These are phyloP conservation scores for Imbricaverruca yamaguchii DNA, from an alignment of 2,888 invertebrate species.

Conservation along the genomic window DNA sequence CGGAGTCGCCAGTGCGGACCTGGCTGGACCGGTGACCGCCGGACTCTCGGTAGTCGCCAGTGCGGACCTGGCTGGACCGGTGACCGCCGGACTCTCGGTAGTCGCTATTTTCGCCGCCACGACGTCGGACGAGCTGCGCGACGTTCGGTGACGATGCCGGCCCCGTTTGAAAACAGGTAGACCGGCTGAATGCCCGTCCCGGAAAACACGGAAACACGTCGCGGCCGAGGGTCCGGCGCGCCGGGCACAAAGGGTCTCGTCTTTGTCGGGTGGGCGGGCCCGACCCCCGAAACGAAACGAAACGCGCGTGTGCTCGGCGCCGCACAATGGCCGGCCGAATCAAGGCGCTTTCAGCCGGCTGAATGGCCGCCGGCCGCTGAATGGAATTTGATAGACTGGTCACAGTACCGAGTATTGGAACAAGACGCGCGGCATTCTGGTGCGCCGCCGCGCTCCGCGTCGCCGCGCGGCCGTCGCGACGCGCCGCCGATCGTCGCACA, in stretches of 20 bases:
- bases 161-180: conserved; percentile 5
- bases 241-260: conserved; percentile 13
- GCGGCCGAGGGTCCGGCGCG: neutral
- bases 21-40: neutral
- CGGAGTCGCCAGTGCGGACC: no score
- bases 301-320: conserved; percentile 11
- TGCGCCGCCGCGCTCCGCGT: neutral
- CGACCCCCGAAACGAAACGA: conserved; percentile 16
- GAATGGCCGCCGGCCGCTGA: conserved; percentile 2
- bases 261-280: conserved; percentile 20
- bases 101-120: neutral
- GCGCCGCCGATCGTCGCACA: neutral
- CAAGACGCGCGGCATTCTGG: conserved; percentile 1
- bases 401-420: conserved; percentile 16
- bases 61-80: neutral
- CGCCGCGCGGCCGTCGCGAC: neutral
- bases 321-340: conserved; percentile 5
- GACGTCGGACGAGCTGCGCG: neutral
- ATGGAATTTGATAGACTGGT: conserved; percentile 19
- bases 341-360: conserved; percentile 17
- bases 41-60: neutral
- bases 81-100: neutral
- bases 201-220: neutral
- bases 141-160: neutral
- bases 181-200: neutral